Evolutionary conservation across 1,140 invertebrate genomes (phyloP).

Genomic region (Radopholus similis): DNA sequence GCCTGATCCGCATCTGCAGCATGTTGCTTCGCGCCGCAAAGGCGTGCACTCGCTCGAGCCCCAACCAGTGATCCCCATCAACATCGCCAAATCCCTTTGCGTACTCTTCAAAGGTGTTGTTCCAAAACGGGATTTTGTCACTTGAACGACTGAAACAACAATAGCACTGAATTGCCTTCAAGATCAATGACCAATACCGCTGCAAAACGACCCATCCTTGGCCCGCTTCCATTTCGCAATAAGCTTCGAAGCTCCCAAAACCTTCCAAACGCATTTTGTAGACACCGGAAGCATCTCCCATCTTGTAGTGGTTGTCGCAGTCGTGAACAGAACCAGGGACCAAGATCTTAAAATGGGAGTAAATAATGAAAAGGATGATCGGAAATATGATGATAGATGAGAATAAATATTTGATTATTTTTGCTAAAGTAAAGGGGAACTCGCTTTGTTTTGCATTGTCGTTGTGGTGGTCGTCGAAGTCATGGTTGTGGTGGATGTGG

Average conservation of each 20-base stretch:
- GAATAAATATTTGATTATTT: too few species aligned
- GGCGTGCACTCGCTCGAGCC: background rate
- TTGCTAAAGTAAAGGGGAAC: too few species aligned
- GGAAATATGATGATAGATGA: too few species aligned
- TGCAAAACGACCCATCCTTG: conserved; percentile 16
- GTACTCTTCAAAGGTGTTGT: conserved; percentile 3
- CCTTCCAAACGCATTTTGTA: background rate
- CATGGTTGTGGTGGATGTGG: background rate
- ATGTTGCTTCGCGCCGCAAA: background rate
- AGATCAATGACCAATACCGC: background rate
- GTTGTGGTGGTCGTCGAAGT: background rate
- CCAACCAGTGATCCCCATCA: conserved; percentile 1
- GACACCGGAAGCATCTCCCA: background rate
- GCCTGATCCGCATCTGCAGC: conserved; percentile 10
- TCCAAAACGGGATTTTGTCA: conserved; percentile 4
- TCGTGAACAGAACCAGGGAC: background rate
- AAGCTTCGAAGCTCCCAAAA: conserved; percentile 3
- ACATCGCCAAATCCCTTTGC: conserved; percentile 3
- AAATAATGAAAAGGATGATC: background rate
- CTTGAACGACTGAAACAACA: conserved; percentile 8
- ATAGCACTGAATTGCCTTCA: background rate
- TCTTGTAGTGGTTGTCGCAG: background rate
- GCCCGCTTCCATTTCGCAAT: conserved; percentile 11
- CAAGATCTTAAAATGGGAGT: background rate
- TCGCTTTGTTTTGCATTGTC: background rate